These are phyloP conservation scores for Oryzaephilus surinamensis DNA, from an alignment of 1,140 invertebrate species.

Conservation along the genomic window DNA sequence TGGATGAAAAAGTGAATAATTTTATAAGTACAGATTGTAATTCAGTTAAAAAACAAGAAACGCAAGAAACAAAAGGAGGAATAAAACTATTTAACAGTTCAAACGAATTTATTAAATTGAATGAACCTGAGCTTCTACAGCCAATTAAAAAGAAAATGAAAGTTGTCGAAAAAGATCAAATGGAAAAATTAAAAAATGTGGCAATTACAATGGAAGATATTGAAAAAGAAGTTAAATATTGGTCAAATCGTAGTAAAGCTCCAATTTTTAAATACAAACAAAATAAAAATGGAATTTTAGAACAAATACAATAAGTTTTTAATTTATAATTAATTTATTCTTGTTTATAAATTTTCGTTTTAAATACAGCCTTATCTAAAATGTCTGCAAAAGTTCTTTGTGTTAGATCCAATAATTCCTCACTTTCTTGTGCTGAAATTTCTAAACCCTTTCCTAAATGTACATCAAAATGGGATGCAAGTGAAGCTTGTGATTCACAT, in stretches of 20 bases:
- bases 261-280: constrained; percentile 19
- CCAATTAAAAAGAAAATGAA: constrained; percentile 4
- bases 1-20: constrained; percentile 19
- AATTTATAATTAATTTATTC: constrained; percentile 10
- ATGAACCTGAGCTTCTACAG: not conserved
- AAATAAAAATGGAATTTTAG: constrained; percentile 8
- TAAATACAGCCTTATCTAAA: constrained; percentile 45
- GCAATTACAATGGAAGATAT: constrained; percentile 22
- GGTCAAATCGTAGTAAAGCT: constrained; percentile 24
- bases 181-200: constrained; percentile 13
- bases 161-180: constrained; percentile 5
- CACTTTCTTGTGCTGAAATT: constrained; percentile 40
- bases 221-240: constrained; percentile 21
- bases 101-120: constrained; percentile 13
- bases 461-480: constrained; percentile 50
- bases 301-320: not conserved
- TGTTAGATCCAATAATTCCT: constrained; percentile 49
- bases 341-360: constrained; percentile 43
- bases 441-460: constrained; percentile 43
- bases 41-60: constrained; percentile 9
- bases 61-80: constrained; percentile 12
- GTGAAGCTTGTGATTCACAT: constrained; percentile 69
- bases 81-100: constrained; percentile 23
- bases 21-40: constrained; percentile 5
- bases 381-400: constrained; percentile 51